Evolutionary conservation across 2,797 vertebrate genomes (phyloP), one percentile per base, ranked within the genome.

Genomic region (Taenioides sp.): DNA sequence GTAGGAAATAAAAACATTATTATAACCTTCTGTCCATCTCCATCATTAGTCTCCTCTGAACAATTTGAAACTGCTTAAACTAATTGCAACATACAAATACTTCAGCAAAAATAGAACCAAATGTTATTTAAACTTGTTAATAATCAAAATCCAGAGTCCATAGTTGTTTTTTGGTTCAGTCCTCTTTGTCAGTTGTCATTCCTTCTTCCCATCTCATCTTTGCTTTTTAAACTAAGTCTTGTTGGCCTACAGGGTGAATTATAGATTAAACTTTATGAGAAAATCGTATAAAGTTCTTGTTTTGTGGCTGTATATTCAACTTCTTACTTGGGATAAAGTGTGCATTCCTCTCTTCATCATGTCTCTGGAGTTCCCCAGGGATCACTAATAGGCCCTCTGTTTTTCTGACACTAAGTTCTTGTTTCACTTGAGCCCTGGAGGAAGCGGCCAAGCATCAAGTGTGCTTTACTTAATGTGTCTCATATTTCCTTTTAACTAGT

Each of bases 281-380:
- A 59, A 22, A 58, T 5, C 5, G 12, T 5, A 23, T 58, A 23
- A 77, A 68, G 50, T 83, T 16, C 6, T 63, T 79, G 82, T 84
- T 78, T 66, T 84, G 25, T 83, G 85, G 74, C 70, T 9, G 3
- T 28, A 31, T 11, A 62, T n/a, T 37, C 2, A 37, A 31, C 10
- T 37, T 37, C 34, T 37, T 37, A 37, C 31, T 31, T 37, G 62
- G 28, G 67, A 62, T 61, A 58, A 27, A 67, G 58, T 61, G 66
- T 60, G 76, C 68, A 47, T 68, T 75, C 50, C 66, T 43, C 23
- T 25, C 60, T 49, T 75, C 69, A 80, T 84, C 76, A 78, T 66
- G 65, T 70, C 49, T 37, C 43, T 63, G 57, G 69, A 78, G 71
- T 20, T 62, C 23, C 65, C 49, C 62, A 0, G 3, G n/a, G 61